Evolutionary conservation across 2,888 invertebrate genomes (phyloP).

Genomic region (Heterodera filipjevi): DNA sequence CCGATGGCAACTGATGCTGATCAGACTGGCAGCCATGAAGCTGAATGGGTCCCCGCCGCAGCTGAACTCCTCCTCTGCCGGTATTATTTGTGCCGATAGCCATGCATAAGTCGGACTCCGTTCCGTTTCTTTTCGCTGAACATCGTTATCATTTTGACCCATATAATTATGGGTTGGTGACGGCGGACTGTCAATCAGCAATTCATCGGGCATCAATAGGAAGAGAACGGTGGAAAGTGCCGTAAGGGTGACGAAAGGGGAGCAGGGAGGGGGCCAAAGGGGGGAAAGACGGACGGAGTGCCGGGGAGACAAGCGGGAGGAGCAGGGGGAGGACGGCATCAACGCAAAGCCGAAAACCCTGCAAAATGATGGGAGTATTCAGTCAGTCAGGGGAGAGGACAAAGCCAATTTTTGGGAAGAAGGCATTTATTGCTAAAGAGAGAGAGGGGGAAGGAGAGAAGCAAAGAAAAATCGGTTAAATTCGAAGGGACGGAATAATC

Average conservation of each 20-base stretch:
- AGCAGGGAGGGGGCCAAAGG: neutral
- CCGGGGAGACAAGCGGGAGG: neutral
- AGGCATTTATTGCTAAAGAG: neutral
- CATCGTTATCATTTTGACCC: neutral
- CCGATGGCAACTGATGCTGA: constrained; percentile 36
- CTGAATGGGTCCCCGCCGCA: constrained; percentile 43
- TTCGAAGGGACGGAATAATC: too few relatives aligned
- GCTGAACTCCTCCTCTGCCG: constrained; percentile 31
- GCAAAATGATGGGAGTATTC: too few relatives aligned
- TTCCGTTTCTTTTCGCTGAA: neutral
- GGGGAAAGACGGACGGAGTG: neutral
- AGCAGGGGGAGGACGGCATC: constrained; percentile 3
- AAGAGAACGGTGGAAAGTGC: constrained; percentile 19
- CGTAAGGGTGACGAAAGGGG: constrained; percentile 24
- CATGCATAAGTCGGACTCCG: neutral
- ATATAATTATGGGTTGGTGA: neutral
- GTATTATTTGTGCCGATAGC: neutral
- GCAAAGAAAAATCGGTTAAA: too few relatives aligned
- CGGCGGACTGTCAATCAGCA: constrained; percentile 11
- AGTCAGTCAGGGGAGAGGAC: too few relatives aligned
- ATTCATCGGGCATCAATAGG: constrained; percentile 15
- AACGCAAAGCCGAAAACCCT: neutral
- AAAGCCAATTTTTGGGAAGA: too few relatives aligned
- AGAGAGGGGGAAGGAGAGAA: neutral
- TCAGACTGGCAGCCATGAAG: constrained; percentile 37